phyloP scores from a whole-genome alignment of 1,140 invertebrate species.

The Drosophila nigrodunni region DNA sequence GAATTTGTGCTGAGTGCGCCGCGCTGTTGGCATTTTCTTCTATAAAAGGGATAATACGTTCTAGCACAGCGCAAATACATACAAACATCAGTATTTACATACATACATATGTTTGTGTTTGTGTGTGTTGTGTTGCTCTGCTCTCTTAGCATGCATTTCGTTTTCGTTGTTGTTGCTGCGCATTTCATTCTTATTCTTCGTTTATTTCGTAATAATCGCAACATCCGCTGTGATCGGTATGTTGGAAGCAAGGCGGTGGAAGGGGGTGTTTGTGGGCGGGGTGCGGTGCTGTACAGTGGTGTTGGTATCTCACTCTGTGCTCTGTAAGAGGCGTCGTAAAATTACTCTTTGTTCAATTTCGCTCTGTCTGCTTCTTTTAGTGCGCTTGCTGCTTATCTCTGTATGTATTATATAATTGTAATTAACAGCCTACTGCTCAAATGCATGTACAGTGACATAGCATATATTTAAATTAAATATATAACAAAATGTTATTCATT shows the following conservation, averaged over 20 bases:
- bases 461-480: too few relatives aligned
- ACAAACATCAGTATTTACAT: conserved; percentile 3
- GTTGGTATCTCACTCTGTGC: neutral
- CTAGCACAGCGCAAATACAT: conserved; percentile 13
- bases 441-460: conserved; percentile 1
- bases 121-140: conserved; percentile 11
- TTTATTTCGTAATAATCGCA: conserved; percentile 82
- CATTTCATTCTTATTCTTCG: conserved; percentile 73
- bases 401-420: conserved; percentile 66
- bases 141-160: conserved; percentile 52
- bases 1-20: conserved; percentile 58
- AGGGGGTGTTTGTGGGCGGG: neutral
- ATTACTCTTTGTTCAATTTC: conserved; percentile 19
- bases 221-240: conserved; percentile 65
- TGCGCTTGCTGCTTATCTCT: conserved; percentile 37
- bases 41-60: conserved; percentile 78
- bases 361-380: conserved; percentile 21
- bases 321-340: conserved; percentile 17
- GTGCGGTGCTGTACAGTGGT: neutral
- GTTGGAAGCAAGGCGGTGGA: too few relatives aligned
- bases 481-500: too few relatives aligned
- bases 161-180: conserved; percentile 31
- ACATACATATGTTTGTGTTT: neutral
- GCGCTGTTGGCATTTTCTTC: conserved; percentile 71
- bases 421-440: conserved; percentile 51